Evolutionary conservation across 2,888 invertebrate species (phyloP), one percentile per base, ranked within the genome.

Genomic region (Agrochola circellaris): DNA sequence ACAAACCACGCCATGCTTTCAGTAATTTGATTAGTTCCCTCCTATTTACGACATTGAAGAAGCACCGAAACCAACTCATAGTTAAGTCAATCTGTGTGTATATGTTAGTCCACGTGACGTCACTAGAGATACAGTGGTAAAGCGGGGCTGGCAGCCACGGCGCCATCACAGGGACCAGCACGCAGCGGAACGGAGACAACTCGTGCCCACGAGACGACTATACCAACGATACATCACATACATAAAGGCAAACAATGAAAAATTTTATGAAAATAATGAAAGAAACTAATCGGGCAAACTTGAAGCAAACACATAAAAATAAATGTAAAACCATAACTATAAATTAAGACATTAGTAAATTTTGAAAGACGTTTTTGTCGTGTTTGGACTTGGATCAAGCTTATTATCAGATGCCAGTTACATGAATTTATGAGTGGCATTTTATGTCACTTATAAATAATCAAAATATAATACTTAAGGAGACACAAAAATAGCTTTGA

Each of bases 61-160:
- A 42, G 13, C 13, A 15, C 71, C 23, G 38, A 69, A 38, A 71
- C 15, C 23, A 42, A 45, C 6, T 13, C 7, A 17, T 0, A 56
- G 42, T 73, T 72, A 45, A 58, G 1, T 20, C 34, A n/a, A 38
- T 26, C 13, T 67, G 66, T 82, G 69, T 77, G 69, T 79, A 38
- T 75, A 65, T 79, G 75, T 79, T 71, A 79, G 34, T 71, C 62
- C 42, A 58, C 73, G 58, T 86, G 79, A 77, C 80, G 45, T 86
- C 79, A 83, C 84, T 84, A 84, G 7, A 75, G 7, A 86, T 83
- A 84, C 87, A 75, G 83, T 86, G 87, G 87, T 86, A 75, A 84
- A 84, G 84, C 84, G 80, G 84, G 84, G 76, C 83, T 72, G 72
- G 87, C 87, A 84, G 87, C 84, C 84, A 80, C 79, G 73, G 74